Percentiles rank a stretch among this genome's conserved stretches.
Evolutionary conservation across 23 tunicate genomes (phyloP).

Genomic region (Corella eumyota): DNA sequence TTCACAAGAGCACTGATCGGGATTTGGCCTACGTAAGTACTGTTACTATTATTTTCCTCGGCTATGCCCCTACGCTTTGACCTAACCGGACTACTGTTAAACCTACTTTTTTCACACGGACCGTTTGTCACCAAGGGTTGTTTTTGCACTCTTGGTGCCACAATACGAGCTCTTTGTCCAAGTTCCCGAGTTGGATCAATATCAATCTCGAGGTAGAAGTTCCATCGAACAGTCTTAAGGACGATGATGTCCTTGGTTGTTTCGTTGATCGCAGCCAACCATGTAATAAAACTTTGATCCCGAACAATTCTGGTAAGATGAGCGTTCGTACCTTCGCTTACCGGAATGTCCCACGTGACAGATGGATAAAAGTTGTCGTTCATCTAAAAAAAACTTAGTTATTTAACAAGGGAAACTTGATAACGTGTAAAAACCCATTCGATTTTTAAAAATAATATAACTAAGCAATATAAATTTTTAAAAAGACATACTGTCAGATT

Average conservation of each 20-base stretch:
- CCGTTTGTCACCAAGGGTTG: conserved; percentile 67
- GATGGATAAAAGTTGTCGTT: conserved; percentile 99
- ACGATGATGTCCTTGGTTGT: conserved; percentile 90
- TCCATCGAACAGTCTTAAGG: conserved; percentile 93
- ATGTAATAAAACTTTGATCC: conserved; percentile 92
- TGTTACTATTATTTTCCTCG: conserved; percentile 79
- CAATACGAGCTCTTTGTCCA: conserved; percentile 66
- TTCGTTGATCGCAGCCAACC: conserved; percentile 99
- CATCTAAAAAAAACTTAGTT: conserved; percentile 44
- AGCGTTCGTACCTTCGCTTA: conserved; percentile 94
- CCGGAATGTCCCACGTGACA: conserved; percentile 99
- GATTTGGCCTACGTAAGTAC: conserved; percentile 38
- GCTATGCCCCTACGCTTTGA: conserved; percentile 26
- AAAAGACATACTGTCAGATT: conserved; percentile 44
- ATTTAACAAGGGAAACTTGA: neutral
- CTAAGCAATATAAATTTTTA: no score
- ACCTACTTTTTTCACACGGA: conserved; percentile 21
- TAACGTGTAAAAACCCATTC: neutral
- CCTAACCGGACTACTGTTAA: conserved; percentile 12
- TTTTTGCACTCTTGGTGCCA: conserved; percentile 64
- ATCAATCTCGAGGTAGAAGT: conserved; percentile 85
- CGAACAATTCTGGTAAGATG: conserved; percentile 90
- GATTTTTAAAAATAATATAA: no score
- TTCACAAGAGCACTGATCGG: conserved; percentile 87
- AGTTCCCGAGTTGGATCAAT: conserved; percentile 88